Evolutionary conservation across 1,140 invertebrate species (phyloP).

Genomic region (Hetaerina americana): DNA sequence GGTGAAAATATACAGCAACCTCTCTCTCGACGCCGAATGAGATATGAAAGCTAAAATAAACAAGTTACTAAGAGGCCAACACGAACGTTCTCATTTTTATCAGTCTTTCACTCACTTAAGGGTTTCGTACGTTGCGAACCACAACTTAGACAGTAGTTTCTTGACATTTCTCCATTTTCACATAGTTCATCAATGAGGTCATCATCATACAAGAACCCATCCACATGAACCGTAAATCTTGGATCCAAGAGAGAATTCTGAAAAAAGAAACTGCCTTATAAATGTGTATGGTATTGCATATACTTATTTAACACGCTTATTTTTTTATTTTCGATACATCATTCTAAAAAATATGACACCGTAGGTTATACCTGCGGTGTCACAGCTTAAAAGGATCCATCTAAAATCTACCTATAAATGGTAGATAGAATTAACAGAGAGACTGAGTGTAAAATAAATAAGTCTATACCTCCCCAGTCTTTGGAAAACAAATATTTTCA

Average conservation of each 20-base stretch:
- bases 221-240: constrained; percentile 46
- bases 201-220: constrained; percentile 58
- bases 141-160: constrained; percentile 49
- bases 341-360: background rate
- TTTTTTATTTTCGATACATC: no score
- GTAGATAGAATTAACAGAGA: background rate
- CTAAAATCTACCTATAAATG: background rate
- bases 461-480: background rate
- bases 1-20: constrained; percentile 47
- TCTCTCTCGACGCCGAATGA: constrained; percentile 48
- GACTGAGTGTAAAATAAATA: background rate
- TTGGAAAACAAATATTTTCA: background rate
- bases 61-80: background rate
- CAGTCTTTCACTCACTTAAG: background rate
- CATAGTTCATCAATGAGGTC: constrained; percentile 44
- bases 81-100: background rate
- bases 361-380: background rate
- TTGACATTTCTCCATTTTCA: constrained; percentile 42
- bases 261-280: background rate
- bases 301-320: background rate
- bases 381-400: background rate
- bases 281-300: background rate
- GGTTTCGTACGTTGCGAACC: constrained; percentile 18
- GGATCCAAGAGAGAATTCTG: constrained; percentile 10
- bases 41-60: constrained; percentile 43